Conservation (phyloP, 1,140 invertebrate genomes). For the Platorchestia sp. region DNA sequence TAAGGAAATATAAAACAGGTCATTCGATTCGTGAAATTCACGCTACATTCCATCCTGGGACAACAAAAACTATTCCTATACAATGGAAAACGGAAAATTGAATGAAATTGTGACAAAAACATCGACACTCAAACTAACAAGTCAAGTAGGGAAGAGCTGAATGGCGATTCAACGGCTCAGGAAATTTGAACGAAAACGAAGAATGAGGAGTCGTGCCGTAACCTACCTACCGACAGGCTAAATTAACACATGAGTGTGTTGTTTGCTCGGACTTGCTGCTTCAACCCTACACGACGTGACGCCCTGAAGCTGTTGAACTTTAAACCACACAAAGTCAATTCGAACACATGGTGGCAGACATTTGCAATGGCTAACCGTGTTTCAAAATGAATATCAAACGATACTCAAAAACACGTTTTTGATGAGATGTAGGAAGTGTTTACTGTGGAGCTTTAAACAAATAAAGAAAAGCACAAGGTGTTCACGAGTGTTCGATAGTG, state of each 20-base stretch:
- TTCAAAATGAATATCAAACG: no score
- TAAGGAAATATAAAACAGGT: not conserved
- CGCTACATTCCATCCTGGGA: no score
- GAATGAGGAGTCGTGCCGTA: not conserved
- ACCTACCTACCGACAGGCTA: not conserved
- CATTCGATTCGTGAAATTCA: not conserved
- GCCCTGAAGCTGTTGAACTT: no score
- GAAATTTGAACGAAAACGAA: not conserved
- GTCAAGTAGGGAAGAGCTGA: not conserved
- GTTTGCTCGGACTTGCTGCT: not conserved
- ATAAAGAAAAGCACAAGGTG: not conserved
- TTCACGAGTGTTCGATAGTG: not conserved
- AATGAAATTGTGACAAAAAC: not conserved
- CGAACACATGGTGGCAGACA: no score
- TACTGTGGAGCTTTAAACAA: not conserved
- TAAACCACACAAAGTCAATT: no score
- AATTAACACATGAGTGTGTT: not conserved
- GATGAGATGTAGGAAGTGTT: not conserved
- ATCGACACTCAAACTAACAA: not conserved
- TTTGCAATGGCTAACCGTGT: no score
- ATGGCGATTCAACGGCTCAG: not conserved
- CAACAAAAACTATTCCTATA: not conserved
- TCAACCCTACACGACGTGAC: not conserved
- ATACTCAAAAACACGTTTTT: no score
- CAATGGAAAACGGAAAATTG: not conserved